Evolutionary conservation across 2,113 vertebrate genomes (phyloP), one percentile per base, ranked within the genome.

Genomic region (Motacilla alba): DNA sequence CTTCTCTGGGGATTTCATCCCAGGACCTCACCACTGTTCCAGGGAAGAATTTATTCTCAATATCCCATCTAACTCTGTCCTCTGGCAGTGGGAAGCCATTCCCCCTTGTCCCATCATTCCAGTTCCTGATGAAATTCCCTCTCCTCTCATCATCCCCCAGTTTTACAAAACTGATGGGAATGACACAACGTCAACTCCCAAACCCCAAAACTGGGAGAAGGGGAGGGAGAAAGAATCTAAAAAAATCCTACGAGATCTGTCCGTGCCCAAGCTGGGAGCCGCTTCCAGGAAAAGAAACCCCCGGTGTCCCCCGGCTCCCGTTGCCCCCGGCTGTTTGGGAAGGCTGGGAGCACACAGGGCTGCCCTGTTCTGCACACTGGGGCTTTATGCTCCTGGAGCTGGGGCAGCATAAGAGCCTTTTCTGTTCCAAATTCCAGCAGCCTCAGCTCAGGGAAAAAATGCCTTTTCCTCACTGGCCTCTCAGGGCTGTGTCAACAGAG

Each of bases 281-380:
- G 0, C 3, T 88, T 91, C 90, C 83, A 93, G 87, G 81, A 78
- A 52, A 55, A 76, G 90, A 63, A 44, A 33, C 2, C 28, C 66
- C 78, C 6, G 15, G 41, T 6, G 20, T 35, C 6, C 33, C 59
- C 5, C 0, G 1, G 56, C 72, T 82, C 6, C 82, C 68, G 1
- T 2, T 7, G 90, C 66, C 39, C 7, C 35, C 0, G 50, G 91
- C 44, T 9, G 31, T 11, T 35, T 3, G 52, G 72, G 53, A 77
- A 11, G 69, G 63, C 72, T 6, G n/a, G 50, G 28, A 68, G 89
- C 60, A 63, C 85, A 94, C 49, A 94, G 79, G 79, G 70, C 85
- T 20, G 87, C 77, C 94, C 96, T 97, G 96, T 94, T 94, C 95
- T 4, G 28, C 87, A 96, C 91, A 96, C 66, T 64, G 85, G 13